Percentiles rank a stretch among this genome's conserved stretches.
Evolutionary conservation across 2,888 invertebrate species (phyloP).

Genomic region (Eulithis testata): DNA sequence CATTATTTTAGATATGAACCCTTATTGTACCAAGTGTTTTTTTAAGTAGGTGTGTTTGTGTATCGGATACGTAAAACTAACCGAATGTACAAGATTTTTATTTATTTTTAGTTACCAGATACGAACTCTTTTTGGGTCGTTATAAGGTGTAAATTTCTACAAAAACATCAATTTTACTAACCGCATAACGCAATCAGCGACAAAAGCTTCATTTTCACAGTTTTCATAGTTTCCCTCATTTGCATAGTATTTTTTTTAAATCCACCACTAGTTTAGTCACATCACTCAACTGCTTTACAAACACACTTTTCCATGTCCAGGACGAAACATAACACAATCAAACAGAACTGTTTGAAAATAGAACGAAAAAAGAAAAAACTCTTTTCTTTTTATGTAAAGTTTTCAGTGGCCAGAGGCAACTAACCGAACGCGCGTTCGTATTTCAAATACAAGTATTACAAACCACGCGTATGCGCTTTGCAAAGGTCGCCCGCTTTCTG

Average conservation of each 20-base stretch:
- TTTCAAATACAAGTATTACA: conserved; percentile 56
- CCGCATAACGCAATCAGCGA: conserved; percentile 71
- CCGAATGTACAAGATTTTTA: too few relatives aligned
- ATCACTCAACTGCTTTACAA: conserved; percentile 43
- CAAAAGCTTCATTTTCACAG: conserved; percentile 71
- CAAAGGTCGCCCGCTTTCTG: conserved; percentile 65
- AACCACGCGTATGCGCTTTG: conserved; percentile 55
- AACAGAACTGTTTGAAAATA: conserved; percentile 26
- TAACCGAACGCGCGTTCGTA: conserved; percentile 65
- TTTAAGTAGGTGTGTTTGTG: too few relatives aligned
- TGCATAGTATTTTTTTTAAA: conserved; percentile 45
- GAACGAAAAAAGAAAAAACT: conserved; percentile 19
- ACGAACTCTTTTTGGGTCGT: too few relatives aligned
- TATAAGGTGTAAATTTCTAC: too few relatives aligned
- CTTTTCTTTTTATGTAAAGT: conserved; percentile 35
- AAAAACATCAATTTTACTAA: conserved; percentile 49
- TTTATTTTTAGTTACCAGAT: too few relatives aligned
- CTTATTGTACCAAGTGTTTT: too few relatives aligned
- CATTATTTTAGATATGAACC: too few relatives aligned
- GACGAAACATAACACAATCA: conserved; percentile 40
- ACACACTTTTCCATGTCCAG: conserved; percentile 39
- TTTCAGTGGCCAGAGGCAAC: conserved; percentile 55
- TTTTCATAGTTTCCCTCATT: conserved; percentile 53
- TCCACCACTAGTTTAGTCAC: conserved; percentile 53
- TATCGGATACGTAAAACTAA: too few relatives aligned